Percentiles rank a stretch among this genome's conserved stretches.
These are phyloP conservation scores for Oceanodroma leucorhoa DNA, from an alignment of 2,797 vertebrate species.

Conservation along the genomic window DNA sequence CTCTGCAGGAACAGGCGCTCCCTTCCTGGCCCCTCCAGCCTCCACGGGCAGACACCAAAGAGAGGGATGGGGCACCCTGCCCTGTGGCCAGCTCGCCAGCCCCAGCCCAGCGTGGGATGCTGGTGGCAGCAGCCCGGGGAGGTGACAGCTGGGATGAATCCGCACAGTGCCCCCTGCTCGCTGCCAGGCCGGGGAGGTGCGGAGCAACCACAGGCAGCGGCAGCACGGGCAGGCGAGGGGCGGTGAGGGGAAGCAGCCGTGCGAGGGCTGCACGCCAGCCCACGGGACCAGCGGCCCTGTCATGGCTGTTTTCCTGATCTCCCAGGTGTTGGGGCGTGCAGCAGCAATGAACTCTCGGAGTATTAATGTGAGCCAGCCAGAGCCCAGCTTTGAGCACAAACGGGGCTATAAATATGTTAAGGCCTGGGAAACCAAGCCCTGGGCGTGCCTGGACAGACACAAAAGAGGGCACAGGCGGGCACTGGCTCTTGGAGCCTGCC, in stretches of 20 bases:
- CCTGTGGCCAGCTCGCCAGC: not conserved
- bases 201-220: not conserved
- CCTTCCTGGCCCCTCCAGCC: not conserved
- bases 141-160: not conserved
- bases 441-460: conserved; percentile 32
- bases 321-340: not conserved
- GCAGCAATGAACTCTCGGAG: not conserved
- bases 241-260: rapidly evolving
- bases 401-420: conserved; percentile 7
- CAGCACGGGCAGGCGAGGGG: rapidly evolving
- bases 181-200: not conserved
- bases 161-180: rapidly evolving
- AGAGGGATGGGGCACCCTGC: not conserved
- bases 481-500: not conserved
- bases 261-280: not conserved
- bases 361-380: not conserved
- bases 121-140: not conserved
- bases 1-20: not conserved
- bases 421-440: conserved; percentile 34
- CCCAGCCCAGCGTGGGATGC: not conserved
- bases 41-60: not conserved
- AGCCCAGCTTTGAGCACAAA: not conserved
- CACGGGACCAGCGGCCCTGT: not conserved
- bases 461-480: not conserved
- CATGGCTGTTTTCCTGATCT: not conserved